phyloP scores from a whole-genome alignment of 2,888 invertebrate species.

The Labia minor region DNA sequence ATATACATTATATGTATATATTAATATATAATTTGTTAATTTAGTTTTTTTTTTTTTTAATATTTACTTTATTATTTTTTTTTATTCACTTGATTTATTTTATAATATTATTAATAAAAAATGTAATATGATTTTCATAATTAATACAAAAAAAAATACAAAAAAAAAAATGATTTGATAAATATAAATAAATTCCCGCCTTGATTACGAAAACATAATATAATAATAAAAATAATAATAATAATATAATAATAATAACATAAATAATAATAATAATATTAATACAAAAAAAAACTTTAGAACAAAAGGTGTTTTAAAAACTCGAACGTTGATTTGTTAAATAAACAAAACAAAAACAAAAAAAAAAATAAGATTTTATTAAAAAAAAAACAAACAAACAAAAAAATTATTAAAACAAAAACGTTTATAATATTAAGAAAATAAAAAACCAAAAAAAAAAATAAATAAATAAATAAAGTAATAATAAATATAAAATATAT shows the following conservation, averaged over 20 bases:
- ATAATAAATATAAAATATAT: constrained; percentile 3
- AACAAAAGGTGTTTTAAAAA: neutral
- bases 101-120: too few relatives aligned
- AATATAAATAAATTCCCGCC: constrained; percentile 13
- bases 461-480: neutral
- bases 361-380: neutral
- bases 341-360: too few relatives aligned
- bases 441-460: neutral
- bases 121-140: too few relatives aligned
- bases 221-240: neutral
- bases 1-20: too few relatives aligned
- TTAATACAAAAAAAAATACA: neutral
- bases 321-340: too few relatives aligned
- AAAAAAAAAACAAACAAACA: neutral
- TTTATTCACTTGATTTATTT: too few relatives aligned
- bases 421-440: neutral
- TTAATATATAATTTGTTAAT: too few relatives aligned
- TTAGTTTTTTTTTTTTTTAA: too few relatives aligned
- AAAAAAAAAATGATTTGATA: too few relatives aligned
- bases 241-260: neutral
- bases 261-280: neutral
- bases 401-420: neutral
- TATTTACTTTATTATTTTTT: too few relatives aligned
- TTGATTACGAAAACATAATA: neutral
- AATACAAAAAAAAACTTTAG: neutral